Evolutionary conservation across 2,888 invertebrate genomes (phyloP), one percentile per base, ranked within the genome.

Genomic region (Lomographa bimaculata): DNA sequence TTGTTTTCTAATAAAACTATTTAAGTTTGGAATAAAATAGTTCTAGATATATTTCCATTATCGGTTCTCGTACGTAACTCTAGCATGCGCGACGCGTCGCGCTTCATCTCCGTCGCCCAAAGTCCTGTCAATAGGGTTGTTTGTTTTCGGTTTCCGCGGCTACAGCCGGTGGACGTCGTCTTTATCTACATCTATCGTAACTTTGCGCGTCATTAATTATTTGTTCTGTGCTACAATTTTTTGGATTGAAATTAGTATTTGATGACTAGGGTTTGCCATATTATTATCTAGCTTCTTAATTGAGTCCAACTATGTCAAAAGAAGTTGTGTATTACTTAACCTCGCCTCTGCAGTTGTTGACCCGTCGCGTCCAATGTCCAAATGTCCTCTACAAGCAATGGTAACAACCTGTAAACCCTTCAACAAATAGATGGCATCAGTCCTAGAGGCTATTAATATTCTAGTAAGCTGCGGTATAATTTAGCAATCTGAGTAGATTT

Each of bases 341-440:
- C 67, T 68, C 66, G 49, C 53, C 59, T 64, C 49, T 56, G 63
- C 74, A 80, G 82, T 81, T 85, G 79, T 81, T 85, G 84, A 84
- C 86, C 84, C 66, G 40, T 34, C 27, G 42, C 21, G 34, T 54
- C 59, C 59, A 48, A 60, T 66, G 57, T 58, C 62, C 63, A 59
- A 58, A 55, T 35, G 40, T 35, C 45, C 44, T 50, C 37, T 28
- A 42, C 44, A 29, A 50, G 33, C 30, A 46, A 36, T 29, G 30
- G 30, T 7, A 17, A 37, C 18, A 36, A 35, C 23, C 39, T 35
- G 38, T 41, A 42, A 54, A 53, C 39, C 54, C 49, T 48, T 52
- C 44, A 45, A 48, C 57, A 23, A 39, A 38, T 38, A 28, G 23
- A 26, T 40, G 23, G 7, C 19, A 21, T 29, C 29, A 28, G 21